These are phyloP conservation scores for Dendroctonus ponderosae DNA, from an alignment of 1,140 invertebrate species.

Conservation along the genomic window DNA sequence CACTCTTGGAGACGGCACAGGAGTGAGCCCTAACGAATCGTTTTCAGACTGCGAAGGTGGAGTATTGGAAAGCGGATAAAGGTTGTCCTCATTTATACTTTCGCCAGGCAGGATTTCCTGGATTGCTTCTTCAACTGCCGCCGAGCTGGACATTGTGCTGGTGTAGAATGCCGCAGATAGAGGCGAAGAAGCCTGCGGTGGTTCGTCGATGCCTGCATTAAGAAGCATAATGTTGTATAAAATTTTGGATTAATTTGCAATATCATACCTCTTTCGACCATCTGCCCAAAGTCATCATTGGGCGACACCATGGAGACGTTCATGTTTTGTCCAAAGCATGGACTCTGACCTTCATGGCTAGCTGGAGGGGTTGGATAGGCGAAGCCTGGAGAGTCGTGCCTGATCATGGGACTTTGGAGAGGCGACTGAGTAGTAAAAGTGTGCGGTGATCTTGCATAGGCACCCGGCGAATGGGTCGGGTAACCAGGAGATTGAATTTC, in stretches of 20 bases:
- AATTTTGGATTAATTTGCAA: too few relatives aligned
- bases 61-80: conserved; percentile 64
- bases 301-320: conserved; percentile 52
- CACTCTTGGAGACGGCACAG: conserved; percentile 60
- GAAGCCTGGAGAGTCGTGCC: conserved; percentile 64
- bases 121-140: conserved; percentile 77
- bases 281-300: conserved; percentile 51
- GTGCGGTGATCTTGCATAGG: conserved; percentile 51
- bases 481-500: conserved; percentile 51
- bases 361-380: conserved; percentile 81
- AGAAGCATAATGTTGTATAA: background rate
- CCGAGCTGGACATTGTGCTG: conserved; percentile 81
- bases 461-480: conserved; percentile 50
- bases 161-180: conserved; percentile 79
- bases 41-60: conserved; percentile 58
- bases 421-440: conserved; percentile 56
- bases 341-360: conserved; percentile 74
- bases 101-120: conserved; percentile 78
- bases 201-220: conserved; percentile 52
- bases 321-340: conserved; percentile 54
- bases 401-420: conserved; percentile 62
- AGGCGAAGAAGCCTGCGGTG: conserved; percentile 66
- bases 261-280: conserved; percentile 51
- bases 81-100: conserved; percentile 59
- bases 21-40: conserved; percentile 53